These are phyloP conservation scores for Pipra filicauda DNA, from an alignment of 2,113 vertebrate genomes.

Conservation along the genomic window DNA sequence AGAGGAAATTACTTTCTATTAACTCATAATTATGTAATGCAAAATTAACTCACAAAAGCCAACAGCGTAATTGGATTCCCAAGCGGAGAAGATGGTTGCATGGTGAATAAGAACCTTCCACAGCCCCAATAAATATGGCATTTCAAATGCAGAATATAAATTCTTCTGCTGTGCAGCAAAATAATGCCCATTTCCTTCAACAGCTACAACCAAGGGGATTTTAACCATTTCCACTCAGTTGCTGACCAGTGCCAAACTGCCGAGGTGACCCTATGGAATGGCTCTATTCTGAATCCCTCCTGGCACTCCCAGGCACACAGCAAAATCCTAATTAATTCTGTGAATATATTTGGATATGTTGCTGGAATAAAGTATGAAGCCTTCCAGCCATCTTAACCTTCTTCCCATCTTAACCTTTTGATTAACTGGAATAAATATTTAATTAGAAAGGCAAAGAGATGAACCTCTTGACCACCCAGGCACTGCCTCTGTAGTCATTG, in stretches of 20 bases:
- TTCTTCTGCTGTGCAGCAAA: background rate
- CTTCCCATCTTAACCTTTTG: background rate
- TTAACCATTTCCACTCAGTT: background rate
- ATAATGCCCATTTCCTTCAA: background rate
- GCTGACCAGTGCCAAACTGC: background rate
- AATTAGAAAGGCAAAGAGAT: constrained; percentile 9
- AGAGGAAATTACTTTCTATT: constrained; percentile 54
- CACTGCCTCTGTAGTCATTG: background rate
- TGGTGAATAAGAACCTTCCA: constrained; percentile 6
- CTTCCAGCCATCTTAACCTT: background rate
- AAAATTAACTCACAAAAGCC: constrained; percentile 43
- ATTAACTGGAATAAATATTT: constrained; percentile 27
- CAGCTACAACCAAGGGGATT: background rate
- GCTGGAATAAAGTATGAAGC: background rate
- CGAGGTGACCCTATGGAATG: accelerated
- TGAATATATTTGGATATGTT: background rate
- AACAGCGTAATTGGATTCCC: constrained; percentile 37
- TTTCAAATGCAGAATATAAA: background rate
- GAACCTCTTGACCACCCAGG: background rate
- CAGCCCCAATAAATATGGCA: background rate
- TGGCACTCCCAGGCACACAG: background rate
- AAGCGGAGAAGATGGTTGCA: background rate
- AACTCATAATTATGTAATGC: constrained; percentile 42
- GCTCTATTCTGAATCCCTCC: background rate
- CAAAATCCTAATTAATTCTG: background rate